Percentiles rank a stretch among this genome's conserved stretches.
Evolutionary conservation across 2,113 vertebrate species (phyloP).

Genomic region (Numida meleagris): DNA sequence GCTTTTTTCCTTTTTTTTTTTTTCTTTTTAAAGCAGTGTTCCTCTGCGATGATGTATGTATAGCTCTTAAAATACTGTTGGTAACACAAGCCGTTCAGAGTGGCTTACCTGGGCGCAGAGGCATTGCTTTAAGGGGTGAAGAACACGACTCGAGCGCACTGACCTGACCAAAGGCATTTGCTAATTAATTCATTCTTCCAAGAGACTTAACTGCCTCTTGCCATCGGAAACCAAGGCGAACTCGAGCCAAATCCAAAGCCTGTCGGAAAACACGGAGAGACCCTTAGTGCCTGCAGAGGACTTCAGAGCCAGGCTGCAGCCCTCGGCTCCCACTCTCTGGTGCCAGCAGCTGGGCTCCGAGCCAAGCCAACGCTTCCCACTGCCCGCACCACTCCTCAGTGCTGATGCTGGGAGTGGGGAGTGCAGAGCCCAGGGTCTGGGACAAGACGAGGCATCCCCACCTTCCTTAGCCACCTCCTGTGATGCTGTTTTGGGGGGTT

Average conservation of each 20-base stretch:
- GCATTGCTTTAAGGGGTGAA: neutral
- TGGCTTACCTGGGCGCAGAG: slow-evolving; percentile 2
- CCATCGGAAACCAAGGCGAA: slow-evolving; percentile 42
- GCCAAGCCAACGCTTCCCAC: neutral
- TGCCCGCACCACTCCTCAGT: fast-evolving
- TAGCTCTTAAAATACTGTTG: neutral
- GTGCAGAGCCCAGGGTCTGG: neutral
- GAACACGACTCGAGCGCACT: slow-evolving; percentile 10
- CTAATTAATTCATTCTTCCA: slow-evolving; percentile 70
- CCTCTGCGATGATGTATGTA: slow-evolving; percentile 4
- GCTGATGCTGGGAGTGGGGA: neutral
- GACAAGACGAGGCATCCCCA: neutral
- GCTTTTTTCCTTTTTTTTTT: neutral
- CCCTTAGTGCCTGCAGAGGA: neutral
- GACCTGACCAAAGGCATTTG: slow-evolving; percentile 63
- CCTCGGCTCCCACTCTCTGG: neutral
- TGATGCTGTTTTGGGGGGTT: neutral
- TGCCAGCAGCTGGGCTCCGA: neutral
- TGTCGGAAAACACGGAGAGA: slow-evolving; percentile 19
- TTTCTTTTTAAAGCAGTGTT: neutral
- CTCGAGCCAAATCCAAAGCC: slow-evolving; percentile 35
- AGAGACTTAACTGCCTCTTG: slow-evolving; percentile 63
- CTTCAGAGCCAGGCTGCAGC: neutral
- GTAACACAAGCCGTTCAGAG: neutral
- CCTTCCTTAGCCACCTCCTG: neutral